Base-by-base conservation (phyloP, 2,888 invertebrate species). In the Andrena praecox region DNA sequence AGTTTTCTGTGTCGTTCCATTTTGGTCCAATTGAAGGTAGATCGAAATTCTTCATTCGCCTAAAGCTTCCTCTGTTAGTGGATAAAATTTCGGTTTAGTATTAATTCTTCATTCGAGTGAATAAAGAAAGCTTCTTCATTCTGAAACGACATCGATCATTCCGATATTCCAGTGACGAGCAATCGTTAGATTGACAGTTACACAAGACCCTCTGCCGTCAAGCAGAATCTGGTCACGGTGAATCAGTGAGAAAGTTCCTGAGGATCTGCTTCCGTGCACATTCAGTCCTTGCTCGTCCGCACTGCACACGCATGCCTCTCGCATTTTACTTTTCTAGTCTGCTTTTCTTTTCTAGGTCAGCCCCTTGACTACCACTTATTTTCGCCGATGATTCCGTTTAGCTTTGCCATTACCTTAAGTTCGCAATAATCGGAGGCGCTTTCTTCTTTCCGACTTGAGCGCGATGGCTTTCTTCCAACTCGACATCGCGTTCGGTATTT, bases 251-350 rank as follows among this genome's bases (percentile, higher is more conserved):
- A 93, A 93, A 93, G 93, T 93, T 87, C 75, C 86, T 74, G 42
- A 89, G 90, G 93, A 92, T 93, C 90, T 93, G 93, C 91, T 93
- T 89, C 91, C 91, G 80, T 93, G 93, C 92, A 92, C 93, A 93
- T 93, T 85, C 90, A 93, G 93, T 92, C 82, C 92, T 91, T 87
- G 89, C 89, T 89, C 88, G 86, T 89, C 87, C 24, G 48, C 66
- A 72, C 8, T 56, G 33, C 42, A 88, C 85, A 86, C 89, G 89
- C 90, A 85, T 87, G 89, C 87, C 86, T 85, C 85, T 88, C 78
- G 88, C 91, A 91, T 93, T 93, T 93, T 93, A 92, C 92, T 92
- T 93, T 93, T 92, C 91, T 82, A 91, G 63, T 90, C 89, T 88
- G 89, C 87, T 90, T 92, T 91, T 91, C 89, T 90, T 90, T 93